Base-by-base conservation (phyloP, 2,888 invertebrate genomes). In the Drosophila macrothrix region DNA sequence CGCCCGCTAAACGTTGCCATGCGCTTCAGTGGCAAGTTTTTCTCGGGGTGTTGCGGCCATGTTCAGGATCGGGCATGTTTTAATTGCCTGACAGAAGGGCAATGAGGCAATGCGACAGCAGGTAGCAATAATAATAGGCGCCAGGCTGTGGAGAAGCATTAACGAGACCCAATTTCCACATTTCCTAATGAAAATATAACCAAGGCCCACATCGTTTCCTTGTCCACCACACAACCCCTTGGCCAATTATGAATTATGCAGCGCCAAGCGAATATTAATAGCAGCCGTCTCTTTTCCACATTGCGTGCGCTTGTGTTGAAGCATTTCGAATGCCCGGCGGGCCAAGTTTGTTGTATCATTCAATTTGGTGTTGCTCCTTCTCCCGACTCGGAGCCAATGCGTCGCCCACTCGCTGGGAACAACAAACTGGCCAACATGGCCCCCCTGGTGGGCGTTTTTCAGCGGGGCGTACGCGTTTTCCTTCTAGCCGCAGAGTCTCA, bases 1-100 rank as follows among this genome's bases (percentile, higher is more conserved):
- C 78, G 83, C 77, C 77, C 70, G 81, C 80, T 91, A 90, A 90
- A 90, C 78, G 84, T 67, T 87, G 80, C 79, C 84, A 79, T 83
- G 84, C 88, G 86, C 83, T 91, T 90, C 88, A 80, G 91, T 43
- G 67, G 22, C 49, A 53, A 54, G n/a, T n/a, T 39, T 41, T 28
- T 72, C 81, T 74, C 69, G 75, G 61, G 67, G 68, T 65, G 19
- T 65, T 35, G 39, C 75, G 70, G 83, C 89, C 88, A 89, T 87
- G 73, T 69, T 62, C 33, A 61, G 55, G 29, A 50, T 28, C 31
- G 56, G 25, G 19, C 69, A 68, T 63, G 72, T 72, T 85, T 86
- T 90, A 88, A 87, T 90, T 88, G 73, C 71, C 58, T 29, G 41
- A 50, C 68, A 73, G 62, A 70, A 59, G 72, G 66, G 66, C 65